These are phyloP conservation scores for Ptychodera flava DNA, from an alignment of 35 echinoderm and acorn worm species.

Conservation along the genomic window DNA sequence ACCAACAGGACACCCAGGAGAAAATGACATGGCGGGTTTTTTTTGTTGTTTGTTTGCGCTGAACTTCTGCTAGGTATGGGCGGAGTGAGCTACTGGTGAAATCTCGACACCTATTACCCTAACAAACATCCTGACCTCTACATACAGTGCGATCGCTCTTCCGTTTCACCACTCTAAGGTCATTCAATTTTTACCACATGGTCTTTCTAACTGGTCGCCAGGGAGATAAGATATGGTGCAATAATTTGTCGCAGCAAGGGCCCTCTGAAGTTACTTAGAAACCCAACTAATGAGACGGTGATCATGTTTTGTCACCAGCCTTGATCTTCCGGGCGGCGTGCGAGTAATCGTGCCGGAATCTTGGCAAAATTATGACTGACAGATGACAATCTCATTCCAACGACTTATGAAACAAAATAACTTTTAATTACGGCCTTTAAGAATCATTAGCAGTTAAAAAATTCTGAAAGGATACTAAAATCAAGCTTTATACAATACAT, in stretches of 20 bases:
- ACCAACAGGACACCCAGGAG: too few relatives aligned
- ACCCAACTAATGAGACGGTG: not conserved
- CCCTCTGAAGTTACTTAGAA: not conserved
- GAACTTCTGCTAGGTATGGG: too few relatives aligned
- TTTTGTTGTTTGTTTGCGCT: too few relatives aligned
- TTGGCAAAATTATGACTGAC: not conserved
- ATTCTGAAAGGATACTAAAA: not conserved
- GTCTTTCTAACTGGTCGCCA: not conserved
- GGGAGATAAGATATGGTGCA: not conserved
- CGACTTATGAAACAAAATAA: not conserved
- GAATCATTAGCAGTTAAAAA: not conserved
- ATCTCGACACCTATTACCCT: too few relatives aligned
- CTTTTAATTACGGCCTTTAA: not conserved
- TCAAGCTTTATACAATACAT: not conserved
- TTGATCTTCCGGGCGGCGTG: not conserved
- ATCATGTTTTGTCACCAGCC: not conserved
- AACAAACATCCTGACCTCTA: too few relatives aligned
- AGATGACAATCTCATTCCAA: not conserved
- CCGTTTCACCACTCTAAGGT: too few relatives aligned
- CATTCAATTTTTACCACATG: not conserved
- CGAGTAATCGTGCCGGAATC: not conserved
- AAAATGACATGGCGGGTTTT: too few relatives aligned
- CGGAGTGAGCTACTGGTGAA: too few relatives aligned
- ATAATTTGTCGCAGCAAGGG: not conserved
- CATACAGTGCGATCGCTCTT: too few relatives aligned